Evolutionary conservation across 2,888 invertebrate genomes (phyloP).

Genomic region (Epistrophe grossulariae): DNA sequence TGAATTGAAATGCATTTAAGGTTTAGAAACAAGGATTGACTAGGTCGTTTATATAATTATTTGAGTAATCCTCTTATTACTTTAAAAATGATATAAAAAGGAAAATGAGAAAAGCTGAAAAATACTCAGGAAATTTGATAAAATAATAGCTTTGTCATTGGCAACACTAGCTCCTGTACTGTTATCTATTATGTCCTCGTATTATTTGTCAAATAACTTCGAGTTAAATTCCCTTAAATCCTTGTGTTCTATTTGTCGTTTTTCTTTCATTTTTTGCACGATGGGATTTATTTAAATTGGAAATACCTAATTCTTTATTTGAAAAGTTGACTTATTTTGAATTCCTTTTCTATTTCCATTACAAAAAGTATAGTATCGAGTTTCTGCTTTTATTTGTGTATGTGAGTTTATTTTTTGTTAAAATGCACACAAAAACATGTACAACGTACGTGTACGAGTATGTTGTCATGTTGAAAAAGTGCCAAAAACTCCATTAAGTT

Average conservation of each 20-base stretch:
- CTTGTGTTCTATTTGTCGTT: neutral
- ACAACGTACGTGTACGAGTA: no score
- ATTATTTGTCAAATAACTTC: neutral
- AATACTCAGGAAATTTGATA: no score
- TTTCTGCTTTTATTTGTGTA: neutral
- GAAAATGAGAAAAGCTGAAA: no score
- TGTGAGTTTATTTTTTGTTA: neutral
- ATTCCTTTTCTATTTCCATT: neutral
- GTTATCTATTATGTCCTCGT: neutral
- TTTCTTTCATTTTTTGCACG: neutral
- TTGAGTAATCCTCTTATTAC: no score
- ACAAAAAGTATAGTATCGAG: neutral
- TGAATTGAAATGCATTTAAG: no score
- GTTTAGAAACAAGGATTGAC: no score
- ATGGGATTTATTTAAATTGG: conserved; percentile 7
- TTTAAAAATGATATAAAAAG: no score
- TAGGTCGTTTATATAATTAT: no score
- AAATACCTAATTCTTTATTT: neutral
- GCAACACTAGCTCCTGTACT: neutral
- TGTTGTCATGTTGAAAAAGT: conserved; percentile 21
- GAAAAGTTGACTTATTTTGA: neutral
- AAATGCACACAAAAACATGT: neutral
- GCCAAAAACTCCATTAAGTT: conserved; percentile 42
- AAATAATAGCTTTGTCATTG: neutral
- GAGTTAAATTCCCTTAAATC: neutral